Evolutionary conservation across 2,888 invertebrate species (phyloP), one percentile per base, ranked within the genome.

Genomic region (Pristionchus entomophagus): DNA sequence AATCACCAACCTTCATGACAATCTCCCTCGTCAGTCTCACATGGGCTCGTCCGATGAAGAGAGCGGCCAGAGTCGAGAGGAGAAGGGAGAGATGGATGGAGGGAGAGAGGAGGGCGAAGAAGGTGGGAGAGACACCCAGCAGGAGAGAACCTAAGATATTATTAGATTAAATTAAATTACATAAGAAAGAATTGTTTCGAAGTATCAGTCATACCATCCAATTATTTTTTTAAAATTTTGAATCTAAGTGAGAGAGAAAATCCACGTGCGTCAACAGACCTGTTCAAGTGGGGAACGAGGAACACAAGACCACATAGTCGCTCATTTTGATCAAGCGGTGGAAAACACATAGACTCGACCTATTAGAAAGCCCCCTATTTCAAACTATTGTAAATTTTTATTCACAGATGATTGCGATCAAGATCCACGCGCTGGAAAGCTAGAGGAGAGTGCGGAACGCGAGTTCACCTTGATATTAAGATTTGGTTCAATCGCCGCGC

Each of bases 21-120:
- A 87, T 87, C 59, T 88, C 87, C 38, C 88, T 87, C 38, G 87
- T 82, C n/a, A 88, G 49, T 38, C 86, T 84, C 83, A 88, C 87
- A 41, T 85, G 83, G 6, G 87, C 32, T 29, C 88, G 86, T 29
- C 87, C 84, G 26, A 87, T 87, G 35, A 88, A 69, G 14, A 88
- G 86, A 14, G 88, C 88, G 10, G 82, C 77, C 12, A 87, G 78
- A 22, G 86, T 77, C 17, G 86, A n/a, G 19, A 53, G 84, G 41
- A 88, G 80, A 0, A 90, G 59, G 32, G 83, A 84, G 29, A 87
- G 49, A 29, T 88, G 87, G 35, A 88, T 87, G 14, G 82, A 81
- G 12, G 87, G 19, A 32, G 81, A 81, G 53, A 81, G 81, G 10
- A 83, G 83, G 26, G 83, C 19, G 41, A 83, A 29, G 45, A 83